Percentiles rank a stretch among this genome's conserved stretches.
Conservation (phyloP, 2,888 invertebrate species). For the Graphium colonna region DNA sequence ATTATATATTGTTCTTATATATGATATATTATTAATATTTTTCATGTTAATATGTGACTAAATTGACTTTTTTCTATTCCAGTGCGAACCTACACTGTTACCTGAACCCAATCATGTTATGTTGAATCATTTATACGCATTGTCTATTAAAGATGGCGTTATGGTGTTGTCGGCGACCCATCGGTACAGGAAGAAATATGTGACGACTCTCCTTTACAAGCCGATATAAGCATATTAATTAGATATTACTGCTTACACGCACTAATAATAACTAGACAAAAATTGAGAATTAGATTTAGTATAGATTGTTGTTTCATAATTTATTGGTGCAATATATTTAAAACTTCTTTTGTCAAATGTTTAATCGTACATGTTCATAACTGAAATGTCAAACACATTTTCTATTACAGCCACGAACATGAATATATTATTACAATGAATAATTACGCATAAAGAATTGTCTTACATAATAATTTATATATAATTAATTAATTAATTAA, state of each 20-base stretch:
- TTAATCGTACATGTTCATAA: not conserved
- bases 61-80: conserved; percentile 45
- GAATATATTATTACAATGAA: no score
- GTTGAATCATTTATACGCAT: conserved; percentile 99
- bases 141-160: conserved; percentile 99
- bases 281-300: not conserved
- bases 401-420: no score
- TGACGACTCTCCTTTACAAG: conserved; percentile 98
- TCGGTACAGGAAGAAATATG: conserved; percentile 99
- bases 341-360: not conserved
- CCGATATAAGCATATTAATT: conserved; percentile 86
- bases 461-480: no score
- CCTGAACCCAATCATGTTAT: conserved; percentile 99
- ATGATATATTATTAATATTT: not conserved
- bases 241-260: not conserved
- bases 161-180: conserved; percentile 99
- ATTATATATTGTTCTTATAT: conserved; percentile 42
- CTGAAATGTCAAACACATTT: no score
- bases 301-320: conserved; percentile 10
- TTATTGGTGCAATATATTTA: not conserved
- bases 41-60: not conserved
- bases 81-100: conserved; percentile 98
- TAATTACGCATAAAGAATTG: no score
- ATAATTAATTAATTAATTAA: no score
- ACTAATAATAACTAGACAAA: not conserved